Conservation (phyloP, 2,888 invertebrate genomes). For the Osedax frankpressi region DNA sequence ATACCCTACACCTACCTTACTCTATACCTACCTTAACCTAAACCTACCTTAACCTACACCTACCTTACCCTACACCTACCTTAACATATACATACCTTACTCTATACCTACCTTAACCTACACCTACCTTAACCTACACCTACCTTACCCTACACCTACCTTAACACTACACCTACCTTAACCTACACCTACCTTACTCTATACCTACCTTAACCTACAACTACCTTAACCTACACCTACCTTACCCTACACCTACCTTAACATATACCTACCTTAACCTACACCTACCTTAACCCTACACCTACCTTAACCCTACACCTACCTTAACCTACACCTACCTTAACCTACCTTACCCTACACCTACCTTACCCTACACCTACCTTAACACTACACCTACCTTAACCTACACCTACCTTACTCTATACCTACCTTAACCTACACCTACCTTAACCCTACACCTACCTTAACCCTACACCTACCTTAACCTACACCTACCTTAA, state of each 20-base stretch:
- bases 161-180: not conserved
- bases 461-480: not conserved
- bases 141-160: conserved; percentile 36
- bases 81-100: no score
- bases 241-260: not conserved
- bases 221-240: conserved; percentile 29
- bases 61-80: no score
- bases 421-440: conserved; percentile 28
- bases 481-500: no score
- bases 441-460: conserved; percentile 32
- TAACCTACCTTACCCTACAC: conserved; percentile 41
- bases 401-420: not conserved
- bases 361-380: no score
- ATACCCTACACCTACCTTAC: conserved; percentile 65
- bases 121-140: no score
- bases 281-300: conserved; percentile 35
- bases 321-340: no score
- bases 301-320: not conserved
- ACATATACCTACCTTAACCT: conserved; percentile 17
- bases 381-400: not conserved
- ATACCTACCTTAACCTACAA: conserved; percentile 30
- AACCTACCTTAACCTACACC: not conserved
- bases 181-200: no score
- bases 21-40: conserved; percentile 63
- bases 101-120: not conserved